A percentile compares a stretch with the other conserved stretches of the same genome.
phyloP scores from a whole-genome alignment of 2,113 vertebrate species.

The Corythaixoides concolor region DNA sequence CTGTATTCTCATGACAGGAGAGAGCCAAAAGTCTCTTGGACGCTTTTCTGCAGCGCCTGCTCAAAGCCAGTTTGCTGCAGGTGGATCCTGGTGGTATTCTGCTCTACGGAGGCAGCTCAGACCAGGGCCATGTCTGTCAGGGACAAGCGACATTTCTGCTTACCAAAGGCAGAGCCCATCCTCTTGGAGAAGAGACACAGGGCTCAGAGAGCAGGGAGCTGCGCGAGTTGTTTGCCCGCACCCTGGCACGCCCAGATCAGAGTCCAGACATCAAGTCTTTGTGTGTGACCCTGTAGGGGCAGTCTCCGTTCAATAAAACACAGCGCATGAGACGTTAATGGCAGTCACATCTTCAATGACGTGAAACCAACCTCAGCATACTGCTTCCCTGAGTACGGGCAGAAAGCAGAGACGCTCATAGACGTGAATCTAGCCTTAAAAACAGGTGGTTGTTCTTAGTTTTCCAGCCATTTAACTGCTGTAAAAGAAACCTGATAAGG shows the following conservation, averaged over 20 bases:
- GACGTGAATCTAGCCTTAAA: background rate
- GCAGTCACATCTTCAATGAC: background rate
- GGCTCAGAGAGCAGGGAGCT: background rate
- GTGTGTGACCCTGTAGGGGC: accelerated
- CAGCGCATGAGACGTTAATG: accelerated
- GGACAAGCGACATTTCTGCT: background rate
- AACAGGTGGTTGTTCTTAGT: background rate
- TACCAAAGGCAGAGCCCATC: background rate
- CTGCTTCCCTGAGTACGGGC: background rate
- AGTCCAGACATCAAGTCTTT: background rate
- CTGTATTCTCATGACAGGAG: background rate
- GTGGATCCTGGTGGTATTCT: accelerated
- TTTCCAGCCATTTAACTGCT: background rate
- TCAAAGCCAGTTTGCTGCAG: background rate
- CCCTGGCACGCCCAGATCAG: conserved; percentile 36
- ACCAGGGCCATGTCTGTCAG: background rate
- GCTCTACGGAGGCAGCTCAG: background rate
- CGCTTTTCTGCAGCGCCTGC: background rate
- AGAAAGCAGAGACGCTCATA: background rate
- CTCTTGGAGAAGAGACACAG: background rate
- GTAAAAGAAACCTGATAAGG: background rate
- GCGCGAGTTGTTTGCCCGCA: background rate
- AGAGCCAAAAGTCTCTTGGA: background rate
- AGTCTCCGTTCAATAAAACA: background rate
- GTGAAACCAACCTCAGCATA: background rate